phyloP scores from a whole-genome alignment of 2,113 vertebrate species.

The Mesembrinibis cayennensis region DNA sequence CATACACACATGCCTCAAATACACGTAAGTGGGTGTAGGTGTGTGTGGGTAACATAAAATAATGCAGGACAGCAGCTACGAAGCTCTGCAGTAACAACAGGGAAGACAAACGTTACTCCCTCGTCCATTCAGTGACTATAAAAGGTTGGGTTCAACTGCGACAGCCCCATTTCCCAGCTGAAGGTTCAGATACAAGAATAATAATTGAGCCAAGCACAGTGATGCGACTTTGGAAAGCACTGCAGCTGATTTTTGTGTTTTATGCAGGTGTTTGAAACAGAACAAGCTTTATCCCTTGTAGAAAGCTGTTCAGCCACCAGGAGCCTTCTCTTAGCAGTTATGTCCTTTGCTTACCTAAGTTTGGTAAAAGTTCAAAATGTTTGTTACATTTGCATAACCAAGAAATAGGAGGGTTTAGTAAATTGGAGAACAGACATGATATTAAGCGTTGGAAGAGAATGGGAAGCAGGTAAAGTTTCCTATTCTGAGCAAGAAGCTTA shows the following conservation, averaged over 20 bases:
- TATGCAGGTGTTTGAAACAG: neutral
- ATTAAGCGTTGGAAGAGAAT: neutral
- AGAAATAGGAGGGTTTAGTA: neutral
- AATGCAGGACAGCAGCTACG: neutral
- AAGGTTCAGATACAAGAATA: neutral
- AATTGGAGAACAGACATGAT: neutral
- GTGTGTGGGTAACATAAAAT: neutral
- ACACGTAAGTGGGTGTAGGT: rapidly evolving
- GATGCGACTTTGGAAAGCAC: neutral
- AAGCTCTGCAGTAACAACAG: neutral
- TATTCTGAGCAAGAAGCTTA: neutral
- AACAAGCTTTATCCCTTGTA: neutral
- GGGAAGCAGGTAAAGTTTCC: neutral
- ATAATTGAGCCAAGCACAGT: neutral
- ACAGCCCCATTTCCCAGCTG: neutral
- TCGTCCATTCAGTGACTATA: neutral
- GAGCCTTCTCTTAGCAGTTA: neutral
- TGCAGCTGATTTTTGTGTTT: neutral
- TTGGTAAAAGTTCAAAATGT: neutral
- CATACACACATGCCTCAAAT: neutral
- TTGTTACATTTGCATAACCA: neutral
- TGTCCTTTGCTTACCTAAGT: neutral
- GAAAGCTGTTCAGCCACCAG: neutral
- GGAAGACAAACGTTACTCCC: neutral
- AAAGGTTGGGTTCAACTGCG: neutral